Evolutionary conservation across 1,140 invertebrate genomes (phyloP).

Genomic region (Drosophila grimshawi): DNA sequence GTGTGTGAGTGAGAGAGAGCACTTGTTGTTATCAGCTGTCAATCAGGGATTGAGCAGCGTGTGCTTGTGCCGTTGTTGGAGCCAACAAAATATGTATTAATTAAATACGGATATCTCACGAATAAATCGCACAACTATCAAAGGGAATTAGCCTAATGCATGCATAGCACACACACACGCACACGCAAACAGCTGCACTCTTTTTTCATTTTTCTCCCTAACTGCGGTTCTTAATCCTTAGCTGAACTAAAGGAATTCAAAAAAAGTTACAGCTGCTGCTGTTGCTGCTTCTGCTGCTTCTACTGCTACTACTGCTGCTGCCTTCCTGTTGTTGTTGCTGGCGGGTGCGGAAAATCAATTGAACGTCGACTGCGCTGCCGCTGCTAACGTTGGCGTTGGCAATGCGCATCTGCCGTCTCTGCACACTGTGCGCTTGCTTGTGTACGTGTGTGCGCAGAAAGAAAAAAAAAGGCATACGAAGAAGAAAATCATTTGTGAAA

Average conservation of each 20-base stretch:
- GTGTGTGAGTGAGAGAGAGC: constrained; percentile 40
- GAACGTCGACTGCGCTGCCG: constrained; percentile 65
- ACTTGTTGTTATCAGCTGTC: constrained; percentile 65
- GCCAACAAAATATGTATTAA: constrained; percentile 17
- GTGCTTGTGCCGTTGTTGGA: constrained; percentile 33
- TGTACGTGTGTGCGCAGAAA: constrained; percentile 59
- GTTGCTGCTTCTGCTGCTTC: not conserved
- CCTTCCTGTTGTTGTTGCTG: constrained; percentile 39
- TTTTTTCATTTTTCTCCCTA: constrained; percentile 7
- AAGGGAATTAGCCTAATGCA: constrained; percentile 2
- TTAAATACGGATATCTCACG: constrained; percentile 26
- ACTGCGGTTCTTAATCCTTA: constrained; percentile 51
- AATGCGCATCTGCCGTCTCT: constrained; percentile 71
- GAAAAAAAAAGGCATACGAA: constrained; percentile 45
- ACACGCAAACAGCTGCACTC: not conserved
- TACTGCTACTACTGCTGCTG: constrained; percentile 22
- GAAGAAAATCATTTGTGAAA: constrained; percentile 41
- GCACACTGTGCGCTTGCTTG: constrained; percentile 40
- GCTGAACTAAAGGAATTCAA: constrained; percentile 42
- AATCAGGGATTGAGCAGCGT: constrained; percentile 31
- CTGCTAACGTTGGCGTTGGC: constrained; percentile 24
- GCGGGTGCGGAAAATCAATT: constrained; percentile 74
- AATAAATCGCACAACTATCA: not conserved
- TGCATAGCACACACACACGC: constrained; percentile 11
- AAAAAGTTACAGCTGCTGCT: constrained; percentile 31